Evolutionary conservation across 2,888 invertebrate species (phyloP), one percentile per base, ranked within the genome.

Genomic region (Synergus japonicus): DNA sequence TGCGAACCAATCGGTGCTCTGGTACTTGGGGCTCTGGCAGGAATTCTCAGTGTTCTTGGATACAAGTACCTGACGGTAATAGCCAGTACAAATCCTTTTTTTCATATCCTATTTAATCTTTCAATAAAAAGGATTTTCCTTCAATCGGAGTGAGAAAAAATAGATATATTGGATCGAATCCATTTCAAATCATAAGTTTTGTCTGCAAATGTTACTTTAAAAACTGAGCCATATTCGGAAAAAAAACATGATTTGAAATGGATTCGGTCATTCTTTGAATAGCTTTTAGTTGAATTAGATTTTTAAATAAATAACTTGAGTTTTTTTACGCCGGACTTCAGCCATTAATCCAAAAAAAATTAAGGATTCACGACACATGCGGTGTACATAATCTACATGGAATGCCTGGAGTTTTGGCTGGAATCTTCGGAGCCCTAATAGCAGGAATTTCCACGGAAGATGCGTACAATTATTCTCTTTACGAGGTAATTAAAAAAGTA

Each of bases 341-440:
- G 96, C 96, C 96, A 0, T 88, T 93, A 65, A 92, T 96, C 41
- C 92, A 93, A 43, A 93, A 93, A 60, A 92, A 92, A 60, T 84
- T 95, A 0, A 94, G 94, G 49, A 91, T 98, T 60, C 95, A 95
- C 87, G 98, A 98, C 92, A 97, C 97, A 0, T 99, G 98, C 90
- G 99, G 99, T 8, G 98, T 99, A 2, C 96, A 99, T 93, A 99
- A 99, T 93, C 94, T 99, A 18, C 99, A 99, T 90, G 99, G 98
- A 0, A 97, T 98, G 96, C 99, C 99, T 0, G 98, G 97, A 1
- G 92, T 99, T 2, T 92, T 97, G 73, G 97, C 97, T 0, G 98
- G 96, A 44, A 90, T 98, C 78, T 94, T 96, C 58, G 96, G 97
- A 0, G 95, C 95, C 0, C 89, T 97, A 63, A 95, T 96, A 92